Percentiles rank a stretch among this genome's conserved stretches.
Conservation (phyloP, 1,140 invertebrate genomes). For the Atopsyche davidsoni region DNA sequence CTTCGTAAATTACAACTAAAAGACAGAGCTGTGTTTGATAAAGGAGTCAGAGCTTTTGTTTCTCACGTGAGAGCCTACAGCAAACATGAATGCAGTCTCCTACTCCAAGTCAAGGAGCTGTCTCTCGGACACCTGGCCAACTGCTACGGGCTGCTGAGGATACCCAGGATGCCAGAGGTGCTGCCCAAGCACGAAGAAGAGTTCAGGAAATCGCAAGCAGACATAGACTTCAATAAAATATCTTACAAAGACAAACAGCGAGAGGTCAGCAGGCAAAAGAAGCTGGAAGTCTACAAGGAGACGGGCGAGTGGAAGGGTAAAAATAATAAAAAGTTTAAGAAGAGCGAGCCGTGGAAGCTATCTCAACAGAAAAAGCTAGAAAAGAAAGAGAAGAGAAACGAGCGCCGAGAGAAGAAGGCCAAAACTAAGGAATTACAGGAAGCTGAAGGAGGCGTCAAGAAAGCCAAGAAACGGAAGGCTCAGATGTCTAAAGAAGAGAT, state of each 20-base stretch:
- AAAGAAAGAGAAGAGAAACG: slow-evolving; percentile 54
- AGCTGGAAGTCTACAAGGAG: slow-evolving; percentile 63
- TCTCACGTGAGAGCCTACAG: slow-evolving; percentile 90
- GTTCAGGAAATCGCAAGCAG: slow-evolving; percentile 56
- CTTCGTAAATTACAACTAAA: slow-evolving; percentile 58
- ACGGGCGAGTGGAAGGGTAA: slow-evolving; percentile 73
- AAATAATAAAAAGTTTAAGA: slow-evolving; percentile 55
- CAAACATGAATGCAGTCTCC: slow-evolving; percentile 92
- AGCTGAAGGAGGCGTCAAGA: slow-evolving; percentile 37
- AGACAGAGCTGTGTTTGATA: slow-evolving; percentile 78
- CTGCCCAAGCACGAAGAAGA: slow-evolving; percentile 60
- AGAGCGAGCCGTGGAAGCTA: slow-evolving; percentile 74
- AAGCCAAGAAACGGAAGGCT: slow-evolving; percentile 47
- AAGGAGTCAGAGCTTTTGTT: slow-evolving; percentile 88
- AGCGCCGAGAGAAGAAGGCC: slow-evolving; percentile 45
- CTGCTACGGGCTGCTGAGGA: slow-evolving; percentile 80
- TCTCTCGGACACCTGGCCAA: slow-evolving; percentile 80
- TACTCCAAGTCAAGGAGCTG: slow-evolving; percentile 85
- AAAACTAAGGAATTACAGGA: slow-evolving; percentile 45
- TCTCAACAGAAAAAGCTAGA: slow-evolving; percentile 70
- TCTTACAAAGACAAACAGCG: slow-evolving; percentile 76
- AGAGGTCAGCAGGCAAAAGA: slow-evolving; percentile 67
- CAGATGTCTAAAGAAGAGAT: slow-evolving; percentile 68
- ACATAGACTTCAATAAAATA: slow-evolving; percentile 70
- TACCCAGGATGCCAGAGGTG: slow-evolving; percentile 94